Evolutionary conservation across 2,888 invertebrate genomes (phyloP).

Genomic region (Cephus spinipes): DNA sequence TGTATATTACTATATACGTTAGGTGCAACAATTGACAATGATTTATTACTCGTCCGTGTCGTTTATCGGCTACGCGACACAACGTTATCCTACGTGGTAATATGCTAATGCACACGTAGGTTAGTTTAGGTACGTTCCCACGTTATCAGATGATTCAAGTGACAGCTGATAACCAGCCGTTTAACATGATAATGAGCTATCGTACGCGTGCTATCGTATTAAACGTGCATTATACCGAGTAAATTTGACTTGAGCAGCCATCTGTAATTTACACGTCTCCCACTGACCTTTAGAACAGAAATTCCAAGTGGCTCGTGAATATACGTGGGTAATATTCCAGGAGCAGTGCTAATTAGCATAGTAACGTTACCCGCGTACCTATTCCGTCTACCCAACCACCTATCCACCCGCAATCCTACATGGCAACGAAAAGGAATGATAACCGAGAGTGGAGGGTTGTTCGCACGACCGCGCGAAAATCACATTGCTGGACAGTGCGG

Average conservation of each 20-base stretch:
- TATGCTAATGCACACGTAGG: conserved; percentile 50
- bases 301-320: background rate
- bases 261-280: background rate
- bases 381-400: no score
- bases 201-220: background rate
- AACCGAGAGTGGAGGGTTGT: background rate
- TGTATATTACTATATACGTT: no score
- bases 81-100: conserved; percentile 37
- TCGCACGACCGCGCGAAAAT: background rate
- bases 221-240: conserved; percentile 9
- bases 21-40: background rate
- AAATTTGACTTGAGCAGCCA: background rate
- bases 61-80: background rate
- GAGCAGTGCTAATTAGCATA: background rate
- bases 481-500: background rate
- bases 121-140: conserved; percentile 43
- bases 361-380: background rate
- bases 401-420: background rate
- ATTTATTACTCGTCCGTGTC: background rate
- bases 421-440: background rate
- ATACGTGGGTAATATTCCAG: background rate
- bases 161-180: conserved; percentile 34
- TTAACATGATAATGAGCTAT: conserved; percentile 19
- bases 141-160: conserved; percentile 45
- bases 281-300: background rate